Base-by-base conservation (phyloP, 2,888 invertebrate species). In the Tanytarsus gracilentus region DNA sequence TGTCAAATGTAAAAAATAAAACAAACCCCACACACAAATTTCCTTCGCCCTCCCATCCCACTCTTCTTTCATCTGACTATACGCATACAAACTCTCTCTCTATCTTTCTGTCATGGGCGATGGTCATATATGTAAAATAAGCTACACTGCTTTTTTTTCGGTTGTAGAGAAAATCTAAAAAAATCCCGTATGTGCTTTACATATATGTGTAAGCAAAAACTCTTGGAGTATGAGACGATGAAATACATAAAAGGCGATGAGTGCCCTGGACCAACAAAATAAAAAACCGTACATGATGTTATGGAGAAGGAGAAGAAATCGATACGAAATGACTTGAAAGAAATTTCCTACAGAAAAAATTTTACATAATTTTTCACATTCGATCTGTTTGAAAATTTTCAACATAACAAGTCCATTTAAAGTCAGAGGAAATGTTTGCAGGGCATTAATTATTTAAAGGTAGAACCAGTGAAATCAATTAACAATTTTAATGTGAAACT, bases 41-140 rank as follows among this genome's bases (percentile, higher is more conserved):
- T 53, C 25, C 26, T 40, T 11, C 40, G 7, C 27, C 11, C 16
- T 26, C 8, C 40, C 21, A 11, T 44, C 4, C 25, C 44, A 4
- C 6, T 23, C 16, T 26, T 44, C 56, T 23, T 44, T 26, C 56
- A 36, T 9, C n/a, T 26, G 30, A 40, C 25, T 49, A n/a, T n/a
- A 49, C 53, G 29, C 36, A 56, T 44, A 44, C 56, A 56, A 26
- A 50, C n/a, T 14, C 9, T n/a, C 36, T 23, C 25, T 36, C 16
- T 25, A 26, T 26, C 16, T 21, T 14, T 16, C 4, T 9, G 29
- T 40, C 40, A 44, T 56, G 56, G 56, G 56, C 56, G 56, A 56
- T 56, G 56, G 56, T 56, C 56, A 56, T 56, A 56, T 56, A 44
- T 56, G n/a, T n/a, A n/a, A 56, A 56, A 56, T 56, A 56, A 56